phyloP scores from a whole-genome alignment of 53 echinoderm and acorn worm species.

The Arbacia lixula region DNA sequence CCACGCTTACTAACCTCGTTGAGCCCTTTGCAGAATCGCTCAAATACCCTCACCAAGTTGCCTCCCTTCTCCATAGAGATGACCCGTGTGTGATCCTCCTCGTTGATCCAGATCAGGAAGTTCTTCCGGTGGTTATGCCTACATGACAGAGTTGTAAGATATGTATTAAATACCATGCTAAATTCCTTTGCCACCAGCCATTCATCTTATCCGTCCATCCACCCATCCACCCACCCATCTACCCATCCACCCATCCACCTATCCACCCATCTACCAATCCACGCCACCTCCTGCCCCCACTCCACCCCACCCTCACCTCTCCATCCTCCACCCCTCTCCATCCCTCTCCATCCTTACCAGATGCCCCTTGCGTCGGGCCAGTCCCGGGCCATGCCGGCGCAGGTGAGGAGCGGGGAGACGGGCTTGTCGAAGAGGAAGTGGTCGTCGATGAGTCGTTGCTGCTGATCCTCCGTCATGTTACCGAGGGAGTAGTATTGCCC shows the following conservation, averaged over 20 bases:
- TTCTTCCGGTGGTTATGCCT: slow-evolving; percentile 64
- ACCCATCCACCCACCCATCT: too few relatives aligned
- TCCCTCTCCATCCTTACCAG: slow-evolving; percentile 50
- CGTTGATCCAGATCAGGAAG: slow-evolving; percentile 64
- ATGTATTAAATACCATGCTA: neutral
- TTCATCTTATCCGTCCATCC: slow-evolving; percentile 85
- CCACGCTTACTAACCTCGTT: slow-evolving; percentile 50
- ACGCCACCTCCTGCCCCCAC: neutral
- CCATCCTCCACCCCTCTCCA: too few relatives aligned
- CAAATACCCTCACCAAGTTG: slow-evolving; percentile 50
- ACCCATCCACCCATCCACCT: too few relatives aligned
- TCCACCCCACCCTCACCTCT: neutral
- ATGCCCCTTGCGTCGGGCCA: slow-evolving; percentile 90
- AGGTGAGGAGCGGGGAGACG: slow-evolving; percentile 75
- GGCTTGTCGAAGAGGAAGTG: slow-evolving; percentile 91
- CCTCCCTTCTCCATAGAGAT: slow-evolving; percentile 69
- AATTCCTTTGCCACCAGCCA: slow-evolving; percentile 57
- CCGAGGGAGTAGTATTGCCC: slow-evolving; percentile 81
- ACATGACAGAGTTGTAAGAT: neutral
- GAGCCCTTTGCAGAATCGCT: slow-evolving; percentile 55
- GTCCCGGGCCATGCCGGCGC: slow-evolving; percentile 80
- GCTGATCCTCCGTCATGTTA: slow-evolving; percentile 72
- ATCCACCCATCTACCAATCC: too few relatives aligned
- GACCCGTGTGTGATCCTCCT: slow-evolving; percentile 62
- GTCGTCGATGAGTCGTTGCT: slow-evolving; percentile 79